Conservation (phyloP, 2,113 vertebrate genomes). For the Odocoileus hemionus region DNA sequence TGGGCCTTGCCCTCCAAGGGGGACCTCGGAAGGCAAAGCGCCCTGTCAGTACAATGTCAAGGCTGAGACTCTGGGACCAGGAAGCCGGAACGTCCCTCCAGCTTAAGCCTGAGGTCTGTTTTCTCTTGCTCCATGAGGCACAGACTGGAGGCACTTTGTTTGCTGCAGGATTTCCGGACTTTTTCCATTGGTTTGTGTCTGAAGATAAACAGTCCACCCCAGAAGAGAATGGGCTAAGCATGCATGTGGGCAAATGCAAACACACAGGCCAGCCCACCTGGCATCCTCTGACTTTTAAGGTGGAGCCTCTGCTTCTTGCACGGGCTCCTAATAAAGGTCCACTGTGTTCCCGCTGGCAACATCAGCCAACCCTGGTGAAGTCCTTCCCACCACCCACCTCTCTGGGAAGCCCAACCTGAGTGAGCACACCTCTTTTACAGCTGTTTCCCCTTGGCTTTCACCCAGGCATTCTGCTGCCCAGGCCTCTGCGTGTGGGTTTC, state of each 20-base stretch:
- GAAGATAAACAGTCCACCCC: constrained; percentile 61
- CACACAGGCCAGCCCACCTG: neutral
- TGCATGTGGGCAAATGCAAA: fast-evolving
- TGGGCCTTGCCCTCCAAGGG: neutral
- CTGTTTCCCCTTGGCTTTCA: constrained; percentile 52
- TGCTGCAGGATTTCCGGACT: constrained; percentile 72
- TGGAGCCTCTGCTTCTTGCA: neutral
- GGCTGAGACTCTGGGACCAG: neutral
- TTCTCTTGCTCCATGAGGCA: neutral
- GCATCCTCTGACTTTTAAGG: neutral
- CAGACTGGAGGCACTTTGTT: neutral
- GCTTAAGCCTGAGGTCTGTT: neutral
- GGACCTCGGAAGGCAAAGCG: neutral
- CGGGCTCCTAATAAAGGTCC: neutral
- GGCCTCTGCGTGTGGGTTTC: neutral
- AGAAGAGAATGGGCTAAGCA: neutral
- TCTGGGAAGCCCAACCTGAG: neutral
- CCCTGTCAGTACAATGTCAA: neutral
- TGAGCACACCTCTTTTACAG: neutral
- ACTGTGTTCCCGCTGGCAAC: neutral
- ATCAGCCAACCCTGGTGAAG: neutral
- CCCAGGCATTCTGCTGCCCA: neutral
- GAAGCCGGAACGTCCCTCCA: constrained; percentile 25
- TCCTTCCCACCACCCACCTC: neutral
- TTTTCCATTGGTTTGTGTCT: constrained; percentile 48